These are phyloP conservation scores for Hirtodrosophila alboralis DNA, from an alignment of 2,888 invertebrate genomes.

Conservation along the genomic window DNA sequence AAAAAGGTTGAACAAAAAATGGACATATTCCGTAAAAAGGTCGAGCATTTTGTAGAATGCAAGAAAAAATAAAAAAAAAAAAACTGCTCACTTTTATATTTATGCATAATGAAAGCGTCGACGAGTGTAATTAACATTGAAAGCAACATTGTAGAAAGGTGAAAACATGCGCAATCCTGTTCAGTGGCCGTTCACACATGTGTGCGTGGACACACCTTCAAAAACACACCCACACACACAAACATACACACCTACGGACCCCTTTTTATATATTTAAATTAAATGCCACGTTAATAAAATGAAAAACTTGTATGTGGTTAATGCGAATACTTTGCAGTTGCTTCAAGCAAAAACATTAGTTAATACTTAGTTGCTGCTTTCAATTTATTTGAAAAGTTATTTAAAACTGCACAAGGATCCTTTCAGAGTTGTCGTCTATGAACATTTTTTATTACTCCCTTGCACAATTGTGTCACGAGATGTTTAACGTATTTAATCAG, in stretches of 20 bases:
- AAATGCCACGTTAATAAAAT: constrained; percentile 33
- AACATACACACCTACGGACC: background rate
- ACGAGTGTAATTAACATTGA: constrained; percentile 73
- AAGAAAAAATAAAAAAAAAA: constrained; percentile 32
- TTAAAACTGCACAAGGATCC: constrained; percentile 4
- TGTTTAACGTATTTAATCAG: no score
- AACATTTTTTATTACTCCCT: no score
- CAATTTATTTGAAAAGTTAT: background rate
- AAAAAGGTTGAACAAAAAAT: constrained; percentile 20
- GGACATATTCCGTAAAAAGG: constrained; percentile 54
- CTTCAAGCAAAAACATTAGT: constrained; percentile 1
- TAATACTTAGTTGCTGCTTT: constrained; percentile 13
- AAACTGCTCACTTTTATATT: constrained; percentile 59
- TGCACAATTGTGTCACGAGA: no score
- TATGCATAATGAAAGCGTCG: constrained; percentile 70
- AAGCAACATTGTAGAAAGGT: constrained; percentile 36
- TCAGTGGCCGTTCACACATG: constrained; percentile 60
- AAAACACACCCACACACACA: constrained; percentile 8
- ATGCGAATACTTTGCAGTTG: constrained; percentile 7
- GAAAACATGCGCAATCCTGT: constrained; percentile 65
- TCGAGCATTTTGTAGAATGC: constrained; percentile 24
- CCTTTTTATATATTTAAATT: constrained; percentile 46
- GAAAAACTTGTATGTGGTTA: constrained; percentile 11
- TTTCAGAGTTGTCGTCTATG: background rate
- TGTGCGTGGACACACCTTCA: constrained; percentile 3